Percentiles rank a stretch among this genome's conserved stretches.
Evolutionary conservation across 2,113 vertebrate genomes (phyloP).

Genomic region (Harpagus bidentatus): DNA sequence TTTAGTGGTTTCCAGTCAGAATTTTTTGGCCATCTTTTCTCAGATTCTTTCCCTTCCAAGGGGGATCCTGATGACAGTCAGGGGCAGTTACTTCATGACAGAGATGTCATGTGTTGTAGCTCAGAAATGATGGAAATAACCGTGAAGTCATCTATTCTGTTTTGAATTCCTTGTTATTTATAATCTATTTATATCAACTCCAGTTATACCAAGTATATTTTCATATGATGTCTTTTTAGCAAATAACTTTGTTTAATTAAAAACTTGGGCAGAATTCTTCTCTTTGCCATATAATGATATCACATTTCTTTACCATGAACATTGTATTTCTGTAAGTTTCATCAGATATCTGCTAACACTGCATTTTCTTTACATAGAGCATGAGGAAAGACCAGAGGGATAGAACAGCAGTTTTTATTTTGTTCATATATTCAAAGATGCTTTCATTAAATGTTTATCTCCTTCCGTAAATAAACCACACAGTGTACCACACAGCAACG

Average conservation of each 20-base stretch:
- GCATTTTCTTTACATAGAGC: neutral
- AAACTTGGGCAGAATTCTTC: neutral
- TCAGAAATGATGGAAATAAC: neutral
- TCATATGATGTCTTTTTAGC: neutral
- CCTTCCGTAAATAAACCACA: slow-evolving; percentile 7
- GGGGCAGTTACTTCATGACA: neutral
- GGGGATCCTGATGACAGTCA: neutral
- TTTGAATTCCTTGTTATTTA: neutral
- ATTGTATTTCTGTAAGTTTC: neutral
- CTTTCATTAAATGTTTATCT: slow-evolving; percentile 50
- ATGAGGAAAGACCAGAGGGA: neutral
- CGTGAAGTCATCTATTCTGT: neutral
- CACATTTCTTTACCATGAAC: neutral
- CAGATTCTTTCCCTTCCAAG: neutral
- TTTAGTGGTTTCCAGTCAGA: neutral
- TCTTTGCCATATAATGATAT: neutral
- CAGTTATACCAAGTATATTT: neutral
- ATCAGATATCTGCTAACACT: neutral
- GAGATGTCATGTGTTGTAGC: neutral
- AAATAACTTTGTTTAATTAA: neutral
- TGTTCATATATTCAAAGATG: slow-evolving; percentile 31
- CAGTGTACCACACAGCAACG: neutral
- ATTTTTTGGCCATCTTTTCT: neutral
- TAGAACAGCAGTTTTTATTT: neutral
- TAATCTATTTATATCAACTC: neutral